A percentile compares a stretch with the other conserved stretches of the same genome.
Evolutionary conservation across 2,797 vertebrate genomes (phyloP).

Genomic region (Pangasius macronema): DNA sequence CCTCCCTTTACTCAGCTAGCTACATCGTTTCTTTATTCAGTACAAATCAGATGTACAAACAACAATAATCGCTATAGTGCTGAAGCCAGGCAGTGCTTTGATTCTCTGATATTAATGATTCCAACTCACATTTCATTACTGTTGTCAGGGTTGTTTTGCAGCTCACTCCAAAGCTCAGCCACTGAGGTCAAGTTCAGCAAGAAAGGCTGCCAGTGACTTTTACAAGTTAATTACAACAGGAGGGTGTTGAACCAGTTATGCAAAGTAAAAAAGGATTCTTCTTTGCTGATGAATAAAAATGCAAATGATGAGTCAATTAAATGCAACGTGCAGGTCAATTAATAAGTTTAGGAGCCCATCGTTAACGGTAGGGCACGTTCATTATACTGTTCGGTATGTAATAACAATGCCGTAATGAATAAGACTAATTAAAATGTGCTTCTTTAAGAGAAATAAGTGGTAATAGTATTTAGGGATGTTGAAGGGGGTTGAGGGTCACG

Average conservation of each 20-base stretch:
- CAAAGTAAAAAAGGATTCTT: conserved; percentile 67
- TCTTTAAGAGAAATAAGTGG: conserved; percentile 23
- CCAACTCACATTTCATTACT: background rate
- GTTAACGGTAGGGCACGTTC: conserved; percentile 18
- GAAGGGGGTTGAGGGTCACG: background rate
- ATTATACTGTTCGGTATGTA: conserved; percentile 43
- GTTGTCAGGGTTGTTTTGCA: background rate
- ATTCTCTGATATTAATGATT: background rate
- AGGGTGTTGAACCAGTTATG: conserved; percentile 74
- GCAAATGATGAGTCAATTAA: conserved; percentile 60
- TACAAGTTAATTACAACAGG: conserved; percentile 71
- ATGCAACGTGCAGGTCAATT: conserved; percentile 43
- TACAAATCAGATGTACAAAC: background rate
- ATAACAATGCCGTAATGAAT: conserved; percentile 52
- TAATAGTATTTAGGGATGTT: background rate
- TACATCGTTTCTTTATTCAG: background rate
- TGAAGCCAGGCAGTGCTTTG: background rate
- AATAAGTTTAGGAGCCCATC: background rate
- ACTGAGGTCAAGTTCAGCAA: conserved; percentile 68
- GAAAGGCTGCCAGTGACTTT: conserved; percentile 53
- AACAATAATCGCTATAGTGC: background rate
- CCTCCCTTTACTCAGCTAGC: background rate
- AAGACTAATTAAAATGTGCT: conserved; percentile 39
- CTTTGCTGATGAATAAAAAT: conserved; percentile 59
- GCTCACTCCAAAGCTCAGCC: conserved; percentile 58